phyloP scores from a whole-genome alignment of 2,113 vertebrate species.

The Brienomyrus longianalis region DNA sequence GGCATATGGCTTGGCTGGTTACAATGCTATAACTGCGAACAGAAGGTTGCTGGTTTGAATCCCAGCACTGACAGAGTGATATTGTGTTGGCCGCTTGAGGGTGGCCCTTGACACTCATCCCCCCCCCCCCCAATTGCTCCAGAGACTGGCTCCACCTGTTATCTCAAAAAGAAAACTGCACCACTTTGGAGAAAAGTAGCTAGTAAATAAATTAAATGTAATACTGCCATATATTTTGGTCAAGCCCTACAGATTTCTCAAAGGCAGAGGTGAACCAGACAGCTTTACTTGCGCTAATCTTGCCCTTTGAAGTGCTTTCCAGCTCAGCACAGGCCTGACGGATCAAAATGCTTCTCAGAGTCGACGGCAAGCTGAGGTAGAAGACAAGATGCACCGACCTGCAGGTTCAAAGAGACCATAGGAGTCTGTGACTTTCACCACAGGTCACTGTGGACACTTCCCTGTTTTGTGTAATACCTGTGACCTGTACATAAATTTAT shows the following conservation, averaged over 20 bases:
- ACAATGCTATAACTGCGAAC: background rate
- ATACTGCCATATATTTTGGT: background rate
- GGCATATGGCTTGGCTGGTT: background rate
- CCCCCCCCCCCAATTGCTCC: background rate
- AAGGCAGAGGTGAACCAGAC: background rate
- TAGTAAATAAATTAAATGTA: background rate
- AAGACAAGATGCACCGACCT: background rate
- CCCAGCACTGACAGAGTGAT: background rate
- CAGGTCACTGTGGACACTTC: background rate
- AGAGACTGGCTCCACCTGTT: background rate
- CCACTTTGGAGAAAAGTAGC: background rate
- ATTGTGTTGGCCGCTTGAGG: background rate
- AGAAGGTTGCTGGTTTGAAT: background rate
- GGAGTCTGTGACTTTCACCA: background rate
- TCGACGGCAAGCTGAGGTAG: background rate
- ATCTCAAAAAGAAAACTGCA: background rate
- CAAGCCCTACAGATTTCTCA: background rate
- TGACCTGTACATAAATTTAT: background rate
- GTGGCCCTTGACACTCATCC: background rate
- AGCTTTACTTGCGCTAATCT: background rate
- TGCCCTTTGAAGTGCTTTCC: background rate
- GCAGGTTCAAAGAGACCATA: background rate
- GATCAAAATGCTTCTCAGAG: background rate
- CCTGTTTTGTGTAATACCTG: background rate
- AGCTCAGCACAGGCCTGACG: background rate